Base-by-base conservation (phyloP, 1,140 invertebrate genomes). In the Sinella curviseta region DNA sequence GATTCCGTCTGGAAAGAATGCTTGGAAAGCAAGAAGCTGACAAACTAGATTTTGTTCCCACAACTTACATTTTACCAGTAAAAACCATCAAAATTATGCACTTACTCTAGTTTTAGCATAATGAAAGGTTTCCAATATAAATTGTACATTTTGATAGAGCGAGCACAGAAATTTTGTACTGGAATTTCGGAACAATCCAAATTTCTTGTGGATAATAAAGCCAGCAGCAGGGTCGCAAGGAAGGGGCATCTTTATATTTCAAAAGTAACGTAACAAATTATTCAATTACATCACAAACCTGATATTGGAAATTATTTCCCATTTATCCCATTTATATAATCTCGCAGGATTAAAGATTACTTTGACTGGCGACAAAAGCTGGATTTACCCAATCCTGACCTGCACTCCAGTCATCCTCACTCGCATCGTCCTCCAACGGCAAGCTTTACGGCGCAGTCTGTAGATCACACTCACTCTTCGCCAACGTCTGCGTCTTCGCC, bases 121-220 rank as follows among this genome's bases (percentile, higher is more conserved):
- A n/a, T n/a, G n/a, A n/a, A n/a, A n/a, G n/a, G n/a, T n/a, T n/a
- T n/a, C n/a, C n/a, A n/a, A n/a, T n/a, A n/a, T n/a, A n/a, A n/a
- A 60, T 60, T 12, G 12, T 12, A 60, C 85, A 91, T 81, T 87
- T 89, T 60, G 79, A 86, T 70, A 55, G 88, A 87, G 76, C 24
- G 83, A 83, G 54, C 80, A 84, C 33, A 75, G 76, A 67, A 30
- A 75, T 24, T 89, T 89, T 86, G 86, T 88, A 28, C 87, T 88
- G 79, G 90, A 91, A 78, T 90, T 90, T 82, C 86, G 88, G 39
- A 88, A 88, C 79, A 87, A 89, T 76, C 85, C 84, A 0, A 89
- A 89, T 0, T 87, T 86, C 0, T 90, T 89, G 4, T 91, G 90
- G 90, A 91, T 91, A 57, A 91, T 91, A 83, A 91, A 92, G 82